Conservation (phyloP, 2,888 invertebrate genomes). For the Papilio gigon region DNA sequence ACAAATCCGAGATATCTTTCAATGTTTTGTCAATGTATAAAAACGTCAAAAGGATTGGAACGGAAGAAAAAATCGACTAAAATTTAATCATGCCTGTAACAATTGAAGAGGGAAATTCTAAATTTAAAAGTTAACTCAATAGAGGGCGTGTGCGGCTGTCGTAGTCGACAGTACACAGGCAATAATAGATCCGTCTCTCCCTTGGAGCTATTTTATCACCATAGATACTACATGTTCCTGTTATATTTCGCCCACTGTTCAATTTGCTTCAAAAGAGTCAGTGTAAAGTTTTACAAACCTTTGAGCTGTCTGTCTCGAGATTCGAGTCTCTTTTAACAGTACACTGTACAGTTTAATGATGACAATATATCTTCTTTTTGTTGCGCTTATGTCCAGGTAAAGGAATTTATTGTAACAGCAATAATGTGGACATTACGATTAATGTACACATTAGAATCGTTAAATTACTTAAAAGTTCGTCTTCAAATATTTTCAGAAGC, state of each 20-base stretch:
- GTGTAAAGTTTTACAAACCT: background rate
- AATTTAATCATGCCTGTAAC: background rate
- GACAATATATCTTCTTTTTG: too few species aligned
- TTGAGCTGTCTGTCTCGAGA: background rate
- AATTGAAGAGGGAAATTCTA: background rate
- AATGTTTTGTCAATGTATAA: background rate
- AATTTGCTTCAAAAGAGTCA: slow-evolving; percentile 5
- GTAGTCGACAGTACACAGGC: background rate
- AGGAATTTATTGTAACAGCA: too few species aligned
- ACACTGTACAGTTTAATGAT: background rate
- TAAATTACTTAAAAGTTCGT: background rate
- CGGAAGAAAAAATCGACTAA: background rate
- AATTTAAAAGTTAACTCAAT: slow-evolving; percentile 2
- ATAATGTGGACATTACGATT: too few species aligned
- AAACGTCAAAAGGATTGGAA: background rate
- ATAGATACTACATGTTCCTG: slow-evolving; percentile 8
- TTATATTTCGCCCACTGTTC: slow-evolving; percentile 21
- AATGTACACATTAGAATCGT: too few species aligned
- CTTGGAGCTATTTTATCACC: background rate
- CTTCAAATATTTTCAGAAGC: background rate
- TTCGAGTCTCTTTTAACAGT: background rate
- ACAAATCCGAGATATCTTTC: background rate
- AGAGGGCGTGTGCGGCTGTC: background rate
- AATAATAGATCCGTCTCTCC: slow-evolving; percentile 6
- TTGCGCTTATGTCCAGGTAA: too few species aligned